Evolutionary conservation across 2,888 invertebrate species (phyloP).

Genomic region (Amphipoea lucens): DNA sequence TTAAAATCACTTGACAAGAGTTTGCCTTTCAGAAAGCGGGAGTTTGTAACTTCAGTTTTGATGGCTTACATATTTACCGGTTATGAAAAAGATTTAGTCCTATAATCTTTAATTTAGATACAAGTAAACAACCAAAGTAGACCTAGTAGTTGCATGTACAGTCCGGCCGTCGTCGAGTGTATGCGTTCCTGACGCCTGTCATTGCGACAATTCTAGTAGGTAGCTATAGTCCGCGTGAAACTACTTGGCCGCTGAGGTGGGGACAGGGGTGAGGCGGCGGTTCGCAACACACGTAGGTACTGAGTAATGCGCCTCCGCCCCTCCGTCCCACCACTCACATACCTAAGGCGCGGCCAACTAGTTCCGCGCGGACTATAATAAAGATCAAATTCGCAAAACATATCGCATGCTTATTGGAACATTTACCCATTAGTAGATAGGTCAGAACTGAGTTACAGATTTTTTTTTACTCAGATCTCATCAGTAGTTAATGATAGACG

Average conservation of each 20-base stretch:
- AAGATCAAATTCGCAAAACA: not conserved
- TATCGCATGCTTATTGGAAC: too few relatives aligned
- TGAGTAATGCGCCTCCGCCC: too few relatives aligned
- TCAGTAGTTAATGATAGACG: too few relatives aligned
- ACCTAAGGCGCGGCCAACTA: too few relatives aligned
- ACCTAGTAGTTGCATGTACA: conserved; percentile 1
- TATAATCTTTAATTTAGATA: not conserved
- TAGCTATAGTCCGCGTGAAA: too few relatives aligned
- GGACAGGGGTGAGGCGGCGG: too few relatives aligned
- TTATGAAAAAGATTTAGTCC: not conserved
- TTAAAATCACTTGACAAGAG: not conserved
- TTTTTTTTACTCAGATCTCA: too few relatives aligned
- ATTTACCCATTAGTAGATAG: too few relatives aligned
- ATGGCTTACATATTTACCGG: not conserved
- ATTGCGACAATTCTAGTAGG: not conserved
- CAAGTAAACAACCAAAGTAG: conserved; percentile 2
- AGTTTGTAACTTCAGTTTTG: not conserved
- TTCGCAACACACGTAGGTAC: too few relatives aligned
- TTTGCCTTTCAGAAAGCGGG: not conserved
- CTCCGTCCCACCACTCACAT: too few relatives aligned
- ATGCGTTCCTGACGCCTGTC: not conserved
- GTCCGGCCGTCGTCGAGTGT: not conserved
- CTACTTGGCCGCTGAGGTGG: too few relatives aligned
- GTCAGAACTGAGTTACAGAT: too few relatives aligned
- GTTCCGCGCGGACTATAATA: not conserved